A percentile compares a stretch with the other conserved stretches of the same genome.
Conservation (phyloP, 1,140 invertebrate species). For the Drosophila guanche region DNA sequence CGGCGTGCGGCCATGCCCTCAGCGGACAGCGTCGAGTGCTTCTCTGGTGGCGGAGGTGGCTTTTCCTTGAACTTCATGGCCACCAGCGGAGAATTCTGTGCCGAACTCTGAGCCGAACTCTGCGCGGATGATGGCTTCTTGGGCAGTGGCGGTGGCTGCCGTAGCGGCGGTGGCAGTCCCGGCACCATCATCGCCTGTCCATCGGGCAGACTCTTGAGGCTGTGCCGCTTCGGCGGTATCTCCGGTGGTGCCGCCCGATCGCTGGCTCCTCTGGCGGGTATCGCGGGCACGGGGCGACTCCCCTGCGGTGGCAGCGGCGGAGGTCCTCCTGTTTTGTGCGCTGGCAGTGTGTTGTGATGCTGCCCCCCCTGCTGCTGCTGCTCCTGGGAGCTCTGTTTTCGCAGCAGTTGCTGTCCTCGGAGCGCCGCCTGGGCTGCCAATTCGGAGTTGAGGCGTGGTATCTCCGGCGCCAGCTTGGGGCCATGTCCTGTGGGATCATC, state of each 20-base stretch:
- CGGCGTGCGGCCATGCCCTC: constrained; percentile 64
- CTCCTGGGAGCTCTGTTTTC: constrained; percentile 72
- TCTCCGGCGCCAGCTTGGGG: constrained; percentile 77
- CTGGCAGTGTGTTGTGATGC: constrained; percentile 23
- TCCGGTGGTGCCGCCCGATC: constrained; percentile 75
- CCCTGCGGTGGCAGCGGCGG: constrained; percentile 73
- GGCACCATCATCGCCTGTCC: constrained; percentile 62
- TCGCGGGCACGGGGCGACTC: constrained; percentile 76
- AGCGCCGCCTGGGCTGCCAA: constrained; percentile 80
- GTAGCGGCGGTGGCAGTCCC: constrained; percentile 48
- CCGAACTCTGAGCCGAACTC: constrained; percentile 71
- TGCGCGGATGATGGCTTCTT: constrained; percentile 72
- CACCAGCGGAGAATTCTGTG: constrained; percentile 76
- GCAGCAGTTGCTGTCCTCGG: constrained; percentile 72
- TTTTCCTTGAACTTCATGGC: constrained; percentile 76
- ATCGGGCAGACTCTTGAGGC: constrained; percentile 77
- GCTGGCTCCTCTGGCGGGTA: constrained; percentile 75
- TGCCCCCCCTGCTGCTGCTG: constrained; percentile 3
- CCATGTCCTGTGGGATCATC: constrained; percentile 41
- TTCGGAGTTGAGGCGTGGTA: constrained; percentile 77
- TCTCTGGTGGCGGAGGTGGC: constrained; percentile 70
- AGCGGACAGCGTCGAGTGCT: constrained; percentile 65
- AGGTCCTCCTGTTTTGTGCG: constrained; percentile 40
- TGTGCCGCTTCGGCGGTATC: constrained; percentile 82
- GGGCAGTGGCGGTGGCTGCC: constrained; percentile 78